These are phyloP conservation scores for Oncorhynchus clarkii DNA, from an alignment of 2,113 vertebrate species.

Conservation along the genomic window DNA sequence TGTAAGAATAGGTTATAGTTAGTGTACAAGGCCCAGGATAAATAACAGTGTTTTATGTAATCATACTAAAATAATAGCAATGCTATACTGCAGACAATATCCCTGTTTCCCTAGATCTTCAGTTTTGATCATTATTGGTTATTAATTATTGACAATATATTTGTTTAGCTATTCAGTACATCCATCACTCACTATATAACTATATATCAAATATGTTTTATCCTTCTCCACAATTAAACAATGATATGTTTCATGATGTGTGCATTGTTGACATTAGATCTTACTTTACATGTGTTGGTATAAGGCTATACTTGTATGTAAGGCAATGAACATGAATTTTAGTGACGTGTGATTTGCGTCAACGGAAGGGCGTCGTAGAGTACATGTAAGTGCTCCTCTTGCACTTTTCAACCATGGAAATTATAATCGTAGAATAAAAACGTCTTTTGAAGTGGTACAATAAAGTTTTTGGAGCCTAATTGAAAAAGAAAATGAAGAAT, in stretches of 20 bases:
- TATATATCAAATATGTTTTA: neutral
- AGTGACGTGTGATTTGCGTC: neutral
- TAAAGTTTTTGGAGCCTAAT: neutral
- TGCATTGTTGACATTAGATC: neutral
- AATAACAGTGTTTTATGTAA: neutral
- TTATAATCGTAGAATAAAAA: neutral
- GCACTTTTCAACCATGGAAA: neutral
- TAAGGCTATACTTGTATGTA: neutral
- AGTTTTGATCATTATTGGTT: too few species aligned
- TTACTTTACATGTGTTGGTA: neutral
- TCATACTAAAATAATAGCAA: neutral
- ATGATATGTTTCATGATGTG: neutral
- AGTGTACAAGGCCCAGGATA: neutral
- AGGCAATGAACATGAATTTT: neutral
- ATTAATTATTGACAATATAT: too few species aligned
- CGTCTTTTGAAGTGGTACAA: neutral
- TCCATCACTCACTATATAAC: neutral
- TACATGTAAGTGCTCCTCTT: neutral
- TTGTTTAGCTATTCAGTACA: neutral
- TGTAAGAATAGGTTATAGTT: neutral
- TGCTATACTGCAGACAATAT: rapidly evolving
- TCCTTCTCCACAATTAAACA: neutral
- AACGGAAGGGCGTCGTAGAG: neutral
- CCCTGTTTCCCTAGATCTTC: neutral
- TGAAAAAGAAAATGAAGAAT: neutral